phyloP scores from a whole-genome alignment of 2,797 vertebrate genomes.

The Acipenser oxyrinchus region DNA sequence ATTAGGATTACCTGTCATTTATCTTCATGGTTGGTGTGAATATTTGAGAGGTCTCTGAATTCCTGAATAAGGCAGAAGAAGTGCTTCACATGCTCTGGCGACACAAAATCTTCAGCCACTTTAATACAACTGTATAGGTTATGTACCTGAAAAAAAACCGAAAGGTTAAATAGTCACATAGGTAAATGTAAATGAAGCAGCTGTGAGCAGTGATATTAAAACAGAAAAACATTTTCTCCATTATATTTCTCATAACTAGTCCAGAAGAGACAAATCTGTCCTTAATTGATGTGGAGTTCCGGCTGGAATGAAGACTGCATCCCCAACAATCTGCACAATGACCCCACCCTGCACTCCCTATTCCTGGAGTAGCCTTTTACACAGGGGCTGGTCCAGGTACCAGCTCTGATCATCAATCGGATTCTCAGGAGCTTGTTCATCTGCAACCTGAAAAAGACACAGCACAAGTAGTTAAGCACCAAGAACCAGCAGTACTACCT shows the following conservation, averaged over 20 bases:
- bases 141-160: conserved; percentile 51
- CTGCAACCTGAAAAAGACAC: conserved; percentile 48
- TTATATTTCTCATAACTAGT: neutral
- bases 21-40: conserved; percentile 67
- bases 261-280: neutral
- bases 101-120: conserved; percentile 71
- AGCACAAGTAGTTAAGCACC: neutral
- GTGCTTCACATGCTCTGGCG: conserved; percentile 67
- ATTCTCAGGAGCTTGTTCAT: conserved; percentile 66
- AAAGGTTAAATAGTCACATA: too few relatives aligned
- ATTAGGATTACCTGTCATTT: conserved; percentile 59
- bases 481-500: too few relatives aligned
- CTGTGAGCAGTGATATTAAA: too few relatives aligned
- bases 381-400: conserved; percentile 54
- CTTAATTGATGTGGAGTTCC: conserved; percentile 67
- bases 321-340: conserved; percentile 66
- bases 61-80: conserved; percentile 73
- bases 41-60: conserved; percentile 66
- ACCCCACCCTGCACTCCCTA: conserved; percentile 68
- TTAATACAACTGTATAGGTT: conserved; percentile 72
- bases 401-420: conserved; percentile 69
- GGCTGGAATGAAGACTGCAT: conserved; percentile 68
- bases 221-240: neutral
- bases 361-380: conserved; percentile 61
- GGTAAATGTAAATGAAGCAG: too few relatives aligned